These are phyloP conservation scores for Chloroceryle aenea DNA, from an alignment of 2,113 vertebrate genomes.

Conservation along the genomic window DNA sequence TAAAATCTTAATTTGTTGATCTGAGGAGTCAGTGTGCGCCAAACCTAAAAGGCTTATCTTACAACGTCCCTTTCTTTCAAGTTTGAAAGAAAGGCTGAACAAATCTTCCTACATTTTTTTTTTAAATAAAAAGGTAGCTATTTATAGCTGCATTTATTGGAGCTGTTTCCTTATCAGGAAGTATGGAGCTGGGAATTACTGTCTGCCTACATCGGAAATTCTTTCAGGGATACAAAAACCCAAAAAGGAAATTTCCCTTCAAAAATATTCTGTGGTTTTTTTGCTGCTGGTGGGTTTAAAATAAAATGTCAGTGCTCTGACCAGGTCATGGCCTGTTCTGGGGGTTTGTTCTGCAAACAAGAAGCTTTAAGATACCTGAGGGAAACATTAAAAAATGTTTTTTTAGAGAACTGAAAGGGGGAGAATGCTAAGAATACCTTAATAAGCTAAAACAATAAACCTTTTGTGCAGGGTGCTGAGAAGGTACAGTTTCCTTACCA, in stretches of 20 bases:
- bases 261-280: conserved; percentile 54
- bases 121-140: conserved; percentile 66
- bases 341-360: background rate
- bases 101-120: conserved; percentile 46
- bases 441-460: background rate
- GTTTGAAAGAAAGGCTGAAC: conserved; percentile 64
- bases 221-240: conserved; percentile 78
- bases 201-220: conserved; percentile 82
- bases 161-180: conserved; percentile 83
- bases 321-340: background rate
- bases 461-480: background rate
- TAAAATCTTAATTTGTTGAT: background rate
- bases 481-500: background rate
- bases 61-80: background rate
- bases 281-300: conserved; percentile 45
- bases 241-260: conserved; percentile 84
- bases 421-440: background rate
- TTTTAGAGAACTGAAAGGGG: background rate
- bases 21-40: background rate
- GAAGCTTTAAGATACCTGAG: conserved; percentile 36
- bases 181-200: conserved; percentile 76
- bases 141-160: conserved; percentile 81
- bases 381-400: background rate
- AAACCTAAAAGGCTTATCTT: background rate
- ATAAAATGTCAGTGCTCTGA: conserved; percentile 36